A percentile compares a stretch with the other conserved stretches of the same genome.
These are phyloP conservation scores for Lasioglossum malachurum DNA, from an alignment of 2,888 invertebrate genomes.

Conservation along the genomic window DNA sequence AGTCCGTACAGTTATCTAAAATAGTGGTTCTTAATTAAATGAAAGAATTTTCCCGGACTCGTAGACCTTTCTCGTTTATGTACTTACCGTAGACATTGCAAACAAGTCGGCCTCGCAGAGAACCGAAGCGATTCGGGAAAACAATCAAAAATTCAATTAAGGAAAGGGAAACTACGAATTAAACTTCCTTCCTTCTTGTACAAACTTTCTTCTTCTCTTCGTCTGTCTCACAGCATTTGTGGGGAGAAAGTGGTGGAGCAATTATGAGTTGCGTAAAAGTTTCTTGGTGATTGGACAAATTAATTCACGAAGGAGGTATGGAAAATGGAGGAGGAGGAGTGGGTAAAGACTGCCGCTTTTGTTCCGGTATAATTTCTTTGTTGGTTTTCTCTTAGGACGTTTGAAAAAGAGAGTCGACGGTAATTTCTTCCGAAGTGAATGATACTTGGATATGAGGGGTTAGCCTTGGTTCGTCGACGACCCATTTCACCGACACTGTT, in stretches of 20 bases:
- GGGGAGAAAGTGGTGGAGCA: neutral
- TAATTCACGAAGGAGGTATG: neutral
- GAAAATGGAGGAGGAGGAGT: neutral
- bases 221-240: neutral
- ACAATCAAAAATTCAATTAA: constrained; percentile 1
- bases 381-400: neutral
- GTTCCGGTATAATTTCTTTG: neutral
- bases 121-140: neutral
- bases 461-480: too few species aligned
- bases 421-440: neutral
- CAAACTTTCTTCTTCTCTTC: constrained; percentile 4
- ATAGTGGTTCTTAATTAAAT: neutral
- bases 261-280: neutral
- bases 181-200: constrained; percentile 15
- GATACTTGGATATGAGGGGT: neutral
- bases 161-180: neutral
- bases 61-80: neutral
- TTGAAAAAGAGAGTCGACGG: neutral
- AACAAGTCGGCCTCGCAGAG: neutral
- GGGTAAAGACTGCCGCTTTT: neutral
- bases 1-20: neutral
- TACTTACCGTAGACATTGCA: neutral
- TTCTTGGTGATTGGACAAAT: neutral
- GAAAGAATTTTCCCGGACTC: neutral
- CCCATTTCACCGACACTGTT: too few species aligned